Conservation (phyloP, 2,113 vertebrate genomes). For the Tenebrosternarchus preto region DNA sequence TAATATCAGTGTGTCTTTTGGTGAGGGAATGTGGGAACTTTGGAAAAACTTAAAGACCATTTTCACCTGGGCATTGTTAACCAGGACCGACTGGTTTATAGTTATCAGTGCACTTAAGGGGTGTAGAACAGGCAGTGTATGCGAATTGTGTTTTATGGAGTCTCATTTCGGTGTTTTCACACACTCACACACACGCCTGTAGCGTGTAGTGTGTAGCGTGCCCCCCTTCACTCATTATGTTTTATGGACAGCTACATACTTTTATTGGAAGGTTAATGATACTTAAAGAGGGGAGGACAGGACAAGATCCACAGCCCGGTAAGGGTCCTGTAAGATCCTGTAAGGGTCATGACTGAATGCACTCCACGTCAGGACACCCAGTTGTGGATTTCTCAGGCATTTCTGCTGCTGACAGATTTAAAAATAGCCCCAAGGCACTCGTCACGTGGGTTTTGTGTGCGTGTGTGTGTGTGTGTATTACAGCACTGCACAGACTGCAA, state of each 20-base stretch:
- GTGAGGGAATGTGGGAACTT: too few species aligned
- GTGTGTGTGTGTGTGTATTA: background rate
- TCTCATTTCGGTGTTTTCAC: conserved; percentile 65
- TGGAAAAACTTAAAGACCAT: background rate
- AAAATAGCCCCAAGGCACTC: background rate
- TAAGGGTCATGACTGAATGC: conserved; percentile 49
- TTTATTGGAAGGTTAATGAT: conserved; percentile 76
- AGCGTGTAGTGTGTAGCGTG: too few species aligned
- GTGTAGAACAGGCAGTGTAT: conserved; percentile 38
- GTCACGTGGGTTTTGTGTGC: background rate
- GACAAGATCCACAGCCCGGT: conserved; percentile 69
- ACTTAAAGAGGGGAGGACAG: conserved; percentile 69
- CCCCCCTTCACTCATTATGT: conserved; percentile 65
- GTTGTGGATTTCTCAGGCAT: too few species aligned
- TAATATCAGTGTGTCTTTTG: too few species aligned
- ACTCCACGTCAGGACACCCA: background rate
- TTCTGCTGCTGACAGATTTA: background rate
- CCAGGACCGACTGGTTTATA: background rate
- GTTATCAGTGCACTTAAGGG: conserved; percentile 19
- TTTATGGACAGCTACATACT: conserved; percentile 76
- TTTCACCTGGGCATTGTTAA: background rate
- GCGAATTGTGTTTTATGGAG: conserved; percentile 65
- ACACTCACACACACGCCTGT: conserved; percentile 55
- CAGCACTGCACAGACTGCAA: background rate
- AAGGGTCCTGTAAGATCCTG: conserved; percentile 53